Base-by-base conservation (phyloP, 1,140 invertebrate genomes). In the Chlorops oryzae region DNA sequence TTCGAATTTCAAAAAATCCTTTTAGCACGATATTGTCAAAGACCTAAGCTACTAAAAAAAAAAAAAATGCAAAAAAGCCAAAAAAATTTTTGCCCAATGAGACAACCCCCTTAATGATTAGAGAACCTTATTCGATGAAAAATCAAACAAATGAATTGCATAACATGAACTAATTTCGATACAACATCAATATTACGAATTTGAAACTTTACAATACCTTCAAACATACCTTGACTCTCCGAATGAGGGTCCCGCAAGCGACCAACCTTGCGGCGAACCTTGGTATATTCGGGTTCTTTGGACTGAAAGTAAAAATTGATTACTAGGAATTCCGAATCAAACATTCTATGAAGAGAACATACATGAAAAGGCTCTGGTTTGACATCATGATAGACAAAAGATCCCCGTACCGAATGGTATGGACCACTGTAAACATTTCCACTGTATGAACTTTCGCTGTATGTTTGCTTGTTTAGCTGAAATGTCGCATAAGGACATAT, bases 401-500 rank as follows among this genome's bases (percentile, higher is more conserved):
- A 90, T 49, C 88, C 88, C 47, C 89, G 78, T 42, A 91, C 88
- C 40, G 88, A 86, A 70, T 88, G 86, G 73, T 88, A 88, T 51
- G 86, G 86, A 2, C 86, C 86, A 68, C 84, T 87, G 72, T 88
- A 88, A 3, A 88, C 87, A 64, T 90, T 90, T 49, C 88, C 89
- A 63, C 87, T 90, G 75, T 90, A 91, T 37, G 88, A 88, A 70
- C 87, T 91, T 72, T 91, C 88, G 61, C 86, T 87, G 71, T 88
- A 87, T 5, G 87, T 82, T 47, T 87, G 86, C 63, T 90, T 90
- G 41, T 87, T 87, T 55, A 92, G 75, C 70, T 92, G 89, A 73
- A 92, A 92, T 24, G 90, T 92, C 34, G 89, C 90, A 73, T 92
- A 92, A 2, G 88, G 88, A 69, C 89, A 92, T 52, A 91, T 89